A percentile compares a stretch with the other conserved stretches of the same genome.
Evolutionary conservation across 2,888 invertebrate species (phyloP).

Genomic region (Serrognathus titanus): DNA sequence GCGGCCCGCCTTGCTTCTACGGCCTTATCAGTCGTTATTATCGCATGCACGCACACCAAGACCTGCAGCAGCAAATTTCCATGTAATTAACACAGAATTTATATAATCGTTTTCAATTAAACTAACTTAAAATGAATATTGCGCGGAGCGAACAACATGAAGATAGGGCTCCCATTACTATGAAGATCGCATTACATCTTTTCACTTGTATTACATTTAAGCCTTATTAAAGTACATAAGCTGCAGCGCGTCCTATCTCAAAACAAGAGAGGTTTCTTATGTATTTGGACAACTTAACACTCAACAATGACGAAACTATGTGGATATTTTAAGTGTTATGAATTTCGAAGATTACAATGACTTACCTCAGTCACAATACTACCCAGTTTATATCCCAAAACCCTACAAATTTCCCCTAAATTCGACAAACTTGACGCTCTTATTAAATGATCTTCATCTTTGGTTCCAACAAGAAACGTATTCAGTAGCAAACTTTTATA

Average conservation of each 20-base stretch:
- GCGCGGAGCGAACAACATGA: no score
- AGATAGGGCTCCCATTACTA: no score
- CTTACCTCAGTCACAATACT: constrained; percentile 70
- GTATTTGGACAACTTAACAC: no score
- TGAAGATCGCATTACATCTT: no score
- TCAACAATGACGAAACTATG: no score
- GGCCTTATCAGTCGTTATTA: constrained; percentile 67
- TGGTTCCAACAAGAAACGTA: constrained; percentile 66
- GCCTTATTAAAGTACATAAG: no score
- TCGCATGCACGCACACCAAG: constrained; percentile 64
- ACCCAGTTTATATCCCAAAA: constrained; percentile 71
- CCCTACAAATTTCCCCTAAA: constrained; percentile 74
- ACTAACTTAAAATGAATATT: neutral
- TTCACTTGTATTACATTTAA: no score
- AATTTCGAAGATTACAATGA: constrained; percentile 5
- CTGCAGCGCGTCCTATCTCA: no score
- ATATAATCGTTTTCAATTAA: neutral
- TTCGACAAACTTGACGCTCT: constrained; percentile 81
- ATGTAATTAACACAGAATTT: neutral
- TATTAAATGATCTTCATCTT: constrained; percentile 69
- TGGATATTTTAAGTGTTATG: no score
- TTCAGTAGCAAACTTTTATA: constrained; percentile 69
- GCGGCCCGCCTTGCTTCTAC: constrained; percentile 75
- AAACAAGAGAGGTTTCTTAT: no score
- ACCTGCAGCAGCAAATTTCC: constrained; percentile 54